Evolutionary conservation across 2,113 vertebrate genomes (phyloP), one percentile per base, ranked within the genome.

Genomic region (Lonchura striata): DNA sequence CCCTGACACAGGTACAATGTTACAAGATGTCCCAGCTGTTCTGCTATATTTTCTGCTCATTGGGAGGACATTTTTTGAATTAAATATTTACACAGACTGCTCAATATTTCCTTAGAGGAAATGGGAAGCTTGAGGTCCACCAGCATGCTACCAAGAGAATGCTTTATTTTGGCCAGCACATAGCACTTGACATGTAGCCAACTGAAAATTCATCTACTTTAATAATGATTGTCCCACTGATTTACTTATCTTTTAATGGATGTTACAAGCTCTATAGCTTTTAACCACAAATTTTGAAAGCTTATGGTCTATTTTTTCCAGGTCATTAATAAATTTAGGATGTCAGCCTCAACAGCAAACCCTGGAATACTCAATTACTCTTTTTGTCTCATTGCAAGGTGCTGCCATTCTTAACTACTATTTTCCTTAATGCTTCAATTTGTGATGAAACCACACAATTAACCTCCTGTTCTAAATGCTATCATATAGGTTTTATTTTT

Each of bases 211-310:
- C 53, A 87, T 76, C 53, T 61, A 24, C 81, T 53, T 18, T 33
- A 75, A 82, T 64, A 86, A 82, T 16, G 42, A 60, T 66, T 79
- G 44, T 71, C 44, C 28, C 72, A 30, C 28, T 75, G 70, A 85
- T 85, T 91, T 82, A 79, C 70, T 84, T 82, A 44, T 33, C 57
- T 85, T 76, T 85, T 41, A 27, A 60, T 1, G 1, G 50, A 76
- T 50, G 72, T 91, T 85, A 72, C 69, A 91, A 92, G 81, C 84
- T 89, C 53, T 84, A 65, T n/a, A 85, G 74, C 56, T 91, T 94
- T 91, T 89, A 85, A 66, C 91, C 75, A 82, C 75, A 95, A 53
- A 87, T 89, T 82, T 69, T 82, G 66, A 92, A 91, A 92, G 91
- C 69, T 79, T 82, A 92, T n/a, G 24, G 63, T 89, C 57, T 86